A percentile compares a stretch with the other conserved stretches of the same genome.
Evolutionary conservation across 1,140 invertebrate genomes (phyloP).

Genomic region (Pentalonia nigronervosa): DNA sequence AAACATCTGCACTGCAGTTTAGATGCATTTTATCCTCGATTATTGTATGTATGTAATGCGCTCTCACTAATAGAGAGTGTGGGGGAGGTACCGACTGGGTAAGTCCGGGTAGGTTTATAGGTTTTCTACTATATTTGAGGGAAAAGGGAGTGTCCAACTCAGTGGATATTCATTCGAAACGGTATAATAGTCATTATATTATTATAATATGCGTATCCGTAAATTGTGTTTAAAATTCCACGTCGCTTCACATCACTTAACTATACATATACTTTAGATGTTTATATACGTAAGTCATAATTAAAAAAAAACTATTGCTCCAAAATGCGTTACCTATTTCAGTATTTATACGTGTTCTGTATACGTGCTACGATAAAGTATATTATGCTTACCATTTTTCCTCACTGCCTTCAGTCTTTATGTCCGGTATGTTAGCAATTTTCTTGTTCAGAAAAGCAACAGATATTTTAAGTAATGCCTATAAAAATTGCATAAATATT

Average conservation of each 20-base stretch:
- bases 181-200: no score
- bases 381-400: constrained; percentile 79
- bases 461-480: constrained; percentile 88
- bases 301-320: neutral
- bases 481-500: constrained; percentile 63
- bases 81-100: no score
- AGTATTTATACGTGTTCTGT: neutral
- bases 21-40: neutral
- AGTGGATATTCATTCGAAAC: no score
- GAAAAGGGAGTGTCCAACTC: no score
- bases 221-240: neutral
- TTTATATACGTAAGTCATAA: neutral
- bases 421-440: constrained; percentile 83
- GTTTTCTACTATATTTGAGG: no score
- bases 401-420: constrained; percentile 85
- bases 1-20: no score
- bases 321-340: neutral
- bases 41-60: neutral
- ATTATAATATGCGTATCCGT: no score
- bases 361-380: neutral
- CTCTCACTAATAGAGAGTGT: no score
- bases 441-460: constrained; percentile 91
- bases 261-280: neutral
- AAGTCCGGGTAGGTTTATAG: no score
- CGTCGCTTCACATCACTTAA: neutral